Conservation (phyloP, 2,888 invertebrate genomes). For the Cryptosula pallasiana region DNA sequence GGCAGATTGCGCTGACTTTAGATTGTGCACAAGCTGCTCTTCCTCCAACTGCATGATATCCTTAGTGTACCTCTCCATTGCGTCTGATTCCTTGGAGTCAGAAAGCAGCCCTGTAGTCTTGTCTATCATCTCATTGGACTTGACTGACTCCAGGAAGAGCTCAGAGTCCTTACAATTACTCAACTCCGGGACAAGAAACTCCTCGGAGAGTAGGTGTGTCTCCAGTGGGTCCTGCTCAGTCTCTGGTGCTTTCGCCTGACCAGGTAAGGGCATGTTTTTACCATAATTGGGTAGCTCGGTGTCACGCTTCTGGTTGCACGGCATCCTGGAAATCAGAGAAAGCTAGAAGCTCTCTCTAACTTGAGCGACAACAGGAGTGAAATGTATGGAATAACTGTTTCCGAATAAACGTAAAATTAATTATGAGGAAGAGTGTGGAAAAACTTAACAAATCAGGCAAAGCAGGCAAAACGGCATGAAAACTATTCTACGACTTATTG, state of each 20-base stretch:
- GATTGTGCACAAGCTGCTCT: not conserved
- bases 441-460: too few relatives aligned
- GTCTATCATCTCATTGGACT: not conserved
- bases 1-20: not conserved
- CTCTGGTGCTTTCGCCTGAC: not conserved
- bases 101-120: not conserved
- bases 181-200: not conserved
- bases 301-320: conserved; percentile 41
- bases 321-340: conserved; percentile 31
- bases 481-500: too few relatives aligned
- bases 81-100: too few relatives aligned
- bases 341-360: too few relatives aligned
- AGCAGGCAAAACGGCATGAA: too few relatives aligned
- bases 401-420: too few relatives aligned
- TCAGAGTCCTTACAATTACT: not conserved
- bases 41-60: not conserved
- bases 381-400: too few relatives aligned
- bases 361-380: too few relatives aligned
- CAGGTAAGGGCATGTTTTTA: conserved; percentile 30
- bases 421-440: too few relatives aligned
- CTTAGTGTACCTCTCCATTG: not conserved
- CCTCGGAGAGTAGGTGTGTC: not conserved
- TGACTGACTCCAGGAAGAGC: not conserved
- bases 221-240: not conserved
- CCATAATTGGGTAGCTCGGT: conserved; percentile 46